These are phyloP conservation scores for Manduca sexta DNA, from an alignment of 1,140 invertebrate genomes.

Conservation along the genomic window DNA sequence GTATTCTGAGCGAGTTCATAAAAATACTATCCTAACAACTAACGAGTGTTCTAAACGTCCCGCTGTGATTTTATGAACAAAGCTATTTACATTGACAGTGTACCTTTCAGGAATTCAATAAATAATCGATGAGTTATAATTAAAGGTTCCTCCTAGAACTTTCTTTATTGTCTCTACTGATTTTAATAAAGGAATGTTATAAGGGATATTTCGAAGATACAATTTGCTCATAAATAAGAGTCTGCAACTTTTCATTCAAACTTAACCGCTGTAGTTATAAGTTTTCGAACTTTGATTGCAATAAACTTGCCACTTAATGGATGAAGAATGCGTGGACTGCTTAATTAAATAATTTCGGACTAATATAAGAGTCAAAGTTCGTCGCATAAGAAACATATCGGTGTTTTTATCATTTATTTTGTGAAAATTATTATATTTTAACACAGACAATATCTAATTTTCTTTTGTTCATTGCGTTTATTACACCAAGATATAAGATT, in stretches of 20 bases:
- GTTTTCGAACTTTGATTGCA: constrained; percentile 17
- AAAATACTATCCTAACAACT: constrained; percentile 62
- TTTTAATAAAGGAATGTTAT: background rate
- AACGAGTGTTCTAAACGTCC: constrained; percentile 49
- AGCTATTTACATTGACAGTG: constrained; percentile 55
- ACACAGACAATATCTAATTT: too few species aligned
- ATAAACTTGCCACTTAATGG: constrained; percentile 22
- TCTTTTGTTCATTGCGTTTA: too few species aligned
- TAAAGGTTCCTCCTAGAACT: background rate
- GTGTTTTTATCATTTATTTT: too few species aligned
- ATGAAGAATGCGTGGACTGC: constrained; percentile 13
- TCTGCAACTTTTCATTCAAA: constrained; percentile 14
- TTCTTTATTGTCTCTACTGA: background rate
- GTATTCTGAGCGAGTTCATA: constrained; percentile 62
- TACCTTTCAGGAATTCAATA: constrained; percentile 37
- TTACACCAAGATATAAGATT: too few species aligned
- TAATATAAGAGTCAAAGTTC: too few species aligned
- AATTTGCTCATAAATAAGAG: constrained; percentile 8
- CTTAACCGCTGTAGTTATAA: constrained; percentile 17
- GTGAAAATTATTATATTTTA: too few species aligned
- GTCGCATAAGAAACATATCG: too few species aligned
- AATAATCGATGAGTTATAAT: constrained; percentile 3
- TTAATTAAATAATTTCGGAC: constrained; percentile 2
- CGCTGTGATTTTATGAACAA: constrained; percentile 55
- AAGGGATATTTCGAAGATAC: background rate